Evolutionary conservation across 2,797 vertebrate species (phyloP), one percentile per base, ranked within the genome.

Genomic region (Galaxias olidus): DNA sequence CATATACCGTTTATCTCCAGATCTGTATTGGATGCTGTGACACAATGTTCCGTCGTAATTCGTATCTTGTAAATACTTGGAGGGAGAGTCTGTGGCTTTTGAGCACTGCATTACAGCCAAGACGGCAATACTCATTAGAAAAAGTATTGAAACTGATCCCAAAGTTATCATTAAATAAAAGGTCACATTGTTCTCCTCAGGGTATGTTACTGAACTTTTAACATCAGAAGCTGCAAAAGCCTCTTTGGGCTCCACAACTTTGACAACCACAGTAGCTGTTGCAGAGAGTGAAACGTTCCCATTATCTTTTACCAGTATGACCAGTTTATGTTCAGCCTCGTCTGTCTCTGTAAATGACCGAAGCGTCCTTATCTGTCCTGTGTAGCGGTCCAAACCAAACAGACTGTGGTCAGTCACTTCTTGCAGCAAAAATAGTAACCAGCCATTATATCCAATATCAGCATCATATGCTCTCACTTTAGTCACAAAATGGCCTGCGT

Each of bases 1-100:
- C 80, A 84, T 83, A 76, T 86, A 89, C 0, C 81, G 82, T 54
- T 84, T 89, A 51, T 87, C 83, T 69, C 83, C 87, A 60, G 86
- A 82, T 82, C 85, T 83, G 78, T 88, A 87, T 76, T 88, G 87
- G 59, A 81, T 79, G 73, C 81, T 84, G 72, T 82, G 79, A 40
- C 76, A 82, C 14, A 77, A 18, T 18, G 79, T 67, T 55, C 53
- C 53, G 53, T 55, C 62, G 17, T 55, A 64, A 54, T 54, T 64
- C 18, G 15, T 13, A 55, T 77, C 72, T 64, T 71, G 72, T 19
- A 68, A 63, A 65, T 77, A 74, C 51, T 67, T 77, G 4, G 77
- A 64, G 0, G 68, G 64, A 59, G 63, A 42, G 19, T 68, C 61
- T 47, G 64, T 53, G 50, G 61, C 14, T 77, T 70, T 77, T 17